Percentiles rank a stretch among this genome's conserved stretches.
These are phyloP conservation scores for Aricia agestis DNA, from an alignment of 1,140 invertebrate genomes.

Conservation along the genomic window DNA sequence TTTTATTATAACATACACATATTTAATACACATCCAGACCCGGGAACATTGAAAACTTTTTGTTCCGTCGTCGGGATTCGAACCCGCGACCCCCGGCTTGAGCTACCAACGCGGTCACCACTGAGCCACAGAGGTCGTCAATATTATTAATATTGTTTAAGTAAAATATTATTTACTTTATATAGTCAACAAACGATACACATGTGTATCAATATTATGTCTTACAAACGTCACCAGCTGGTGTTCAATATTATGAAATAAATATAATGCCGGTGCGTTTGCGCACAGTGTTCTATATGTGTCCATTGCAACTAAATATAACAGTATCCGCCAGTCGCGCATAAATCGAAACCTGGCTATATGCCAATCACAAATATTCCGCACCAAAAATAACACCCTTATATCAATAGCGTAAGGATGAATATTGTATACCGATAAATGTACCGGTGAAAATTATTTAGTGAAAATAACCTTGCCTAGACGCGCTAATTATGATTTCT, in stretches of 20 bases:
- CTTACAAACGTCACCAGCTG: neutral
- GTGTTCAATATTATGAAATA: neutral
- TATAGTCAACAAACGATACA: too few species aligned
- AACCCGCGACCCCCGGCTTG: too few species aligned
- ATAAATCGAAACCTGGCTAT: constrained; percentile 47
- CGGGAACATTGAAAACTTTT: too few species aligned
- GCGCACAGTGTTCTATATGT: constrained; percentile 40
- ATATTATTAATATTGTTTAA: too few species aligned
- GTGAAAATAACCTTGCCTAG: constrained; percentile 9
- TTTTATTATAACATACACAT: too few species aligned
- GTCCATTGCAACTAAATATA: constrained; percentile 41
- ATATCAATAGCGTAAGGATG: neutral
- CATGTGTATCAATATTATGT: neutral
- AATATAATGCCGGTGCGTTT: constrained; percentile 24
- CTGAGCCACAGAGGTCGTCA: too few species aligned
- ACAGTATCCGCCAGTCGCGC: constrained; percentile 46
- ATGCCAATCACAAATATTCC: constrained; percentile 31
- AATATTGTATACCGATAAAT: constrained; percentile 16
- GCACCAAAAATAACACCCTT: neutral
- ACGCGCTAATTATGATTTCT: neutral
- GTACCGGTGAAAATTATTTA: neutral
- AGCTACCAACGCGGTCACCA: too few species aligned
- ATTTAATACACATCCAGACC: too few species aligned
- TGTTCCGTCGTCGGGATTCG: too few species aligned
- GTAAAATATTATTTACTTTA: too few species aligned